Evolutionary conservation across 2,113 vertebrate species (phyloP).

Genomic region (Pao palembangensis): DNA sequence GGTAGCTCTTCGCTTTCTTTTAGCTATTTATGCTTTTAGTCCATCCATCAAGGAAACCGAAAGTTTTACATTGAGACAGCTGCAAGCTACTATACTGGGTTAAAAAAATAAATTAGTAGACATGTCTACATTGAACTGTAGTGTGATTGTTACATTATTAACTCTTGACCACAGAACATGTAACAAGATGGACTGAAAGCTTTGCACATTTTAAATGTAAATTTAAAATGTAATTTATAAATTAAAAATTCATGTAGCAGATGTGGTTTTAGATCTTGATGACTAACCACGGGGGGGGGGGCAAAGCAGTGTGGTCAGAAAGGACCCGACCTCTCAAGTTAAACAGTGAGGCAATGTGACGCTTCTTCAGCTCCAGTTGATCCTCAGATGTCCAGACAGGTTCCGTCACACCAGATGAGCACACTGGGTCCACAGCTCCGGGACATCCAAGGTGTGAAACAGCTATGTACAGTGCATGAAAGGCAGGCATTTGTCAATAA

Average conservation of each 20-base stretch:
- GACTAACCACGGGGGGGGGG: constrained; percentile 19
- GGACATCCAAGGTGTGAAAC: constrained; percentile 47
- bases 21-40: constrained; percentile 18
- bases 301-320: background rate
- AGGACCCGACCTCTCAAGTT: constrained; percentile 21
- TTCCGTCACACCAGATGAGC: constrained; percentile 46
- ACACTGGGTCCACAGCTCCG: constrained; percentile 21
- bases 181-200: constrained; percentile 22
- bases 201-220: constrained; percentile 1
- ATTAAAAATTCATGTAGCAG: constrained; percentile 15
- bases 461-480: constrained; percentile 61
- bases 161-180: too few relatives aligned
- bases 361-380: constrained; percentile 46
- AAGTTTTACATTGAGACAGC: constrained; percentile 8
- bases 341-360: constrained; percentile 30
- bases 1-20: constrained; percentile 24
- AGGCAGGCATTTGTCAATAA: constrained; percentile 52
- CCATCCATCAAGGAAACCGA: constrained; percentile 12
- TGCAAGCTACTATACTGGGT: too few relatives aligned
- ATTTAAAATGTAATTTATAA: constrained; percentile 21
- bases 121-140: background rate
- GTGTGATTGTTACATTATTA: too few relatives aligned
- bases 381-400: constrained; percentile 54
- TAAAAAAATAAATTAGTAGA: background rate
- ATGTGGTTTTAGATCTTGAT: constrained; percentile 27